phyloP scores from a whole-genome alignment of 53 echinoderm and acorn worm genomes.

The Patiria pectinifera region DNA sequence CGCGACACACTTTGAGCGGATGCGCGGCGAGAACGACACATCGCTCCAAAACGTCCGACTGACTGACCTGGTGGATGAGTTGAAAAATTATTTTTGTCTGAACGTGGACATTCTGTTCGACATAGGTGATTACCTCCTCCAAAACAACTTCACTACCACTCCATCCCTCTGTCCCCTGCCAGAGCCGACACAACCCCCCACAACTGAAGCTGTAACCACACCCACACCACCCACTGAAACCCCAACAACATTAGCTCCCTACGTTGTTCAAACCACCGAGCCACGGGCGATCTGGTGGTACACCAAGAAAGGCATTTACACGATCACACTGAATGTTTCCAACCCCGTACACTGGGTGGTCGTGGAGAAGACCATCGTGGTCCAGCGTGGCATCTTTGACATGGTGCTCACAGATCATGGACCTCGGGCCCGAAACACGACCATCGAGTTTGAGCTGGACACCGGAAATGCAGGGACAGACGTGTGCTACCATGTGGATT shows the following conservation, averaged over 20 bases:
- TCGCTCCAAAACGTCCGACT: neutral
- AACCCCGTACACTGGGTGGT: slow-evolving; percentile 82
- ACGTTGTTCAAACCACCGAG: slow-evolving; percentile 77
- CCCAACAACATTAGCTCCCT: slow-evolving; percentile 67
- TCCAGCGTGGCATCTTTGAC: slow-evolving; percentile 72
- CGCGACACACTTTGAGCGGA: neutral
- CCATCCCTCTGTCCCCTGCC: slow-evolving; percentile 70
- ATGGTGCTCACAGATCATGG: slow-evolving; percentile 78
- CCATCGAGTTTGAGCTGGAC: slow-evolving; percentile 83
- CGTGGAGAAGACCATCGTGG: slow-evolving; percentile 68
- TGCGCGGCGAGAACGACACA: slow-evolving; percentile 58
- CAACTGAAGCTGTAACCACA: slow-evolving; percentile 35
- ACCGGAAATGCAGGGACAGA: slow-evolving; percentile 91
- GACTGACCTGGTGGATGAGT: slow-evolving; percentile 52
- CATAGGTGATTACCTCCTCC: slow-evolving; percentile 57
- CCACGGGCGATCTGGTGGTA: slow-evolving; percentile 84
- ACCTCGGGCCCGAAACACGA: slow-evolving; percentile 77
- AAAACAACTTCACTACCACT: slow-evolving; percentile 65
- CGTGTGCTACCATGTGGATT: slow-evolving; percentile 86
- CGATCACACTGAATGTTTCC: slow-evolving; percentile 76
- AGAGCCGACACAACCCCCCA: slow-evolving; percentile 57
- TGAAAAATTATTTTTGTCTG: slow-evolving; percentile 66
- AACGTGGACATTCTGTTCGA: slow-evolving; percentile 53
- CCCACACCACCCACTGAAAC: slow-evolving; percentile 53
- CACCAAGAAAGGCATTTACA: slow-evolving; percentile 76